Evolutionary conservation across 2,797 vertebrate genomes (phyloP), one percentile per base, ranked within the genome.

Genomic region (Dipus sagitta): DNA sequence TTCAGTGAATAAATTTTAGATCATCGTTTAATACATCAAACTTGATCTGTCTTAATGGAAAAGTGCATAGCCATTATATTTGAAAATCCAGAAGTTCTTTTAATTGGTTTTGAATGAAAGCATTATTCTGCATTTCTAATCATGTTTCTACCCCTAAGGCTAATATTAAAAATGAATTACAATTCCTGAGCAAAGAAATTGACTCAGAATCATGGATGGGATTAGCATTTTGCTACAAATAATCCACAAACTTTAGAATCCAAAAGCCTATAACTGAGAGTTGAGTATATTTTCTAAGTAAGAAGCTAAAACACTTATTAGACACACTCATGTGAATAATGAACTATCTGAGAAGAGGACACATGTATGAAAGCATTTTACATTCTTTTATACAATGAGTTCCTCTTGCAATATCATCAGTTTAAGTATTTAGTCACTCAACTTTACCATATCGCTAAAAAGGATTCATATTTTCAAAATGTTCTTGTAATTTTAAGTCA

Each of bases 101-200:
- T 95, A 96, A 96, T 97, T 97, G 95, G 94, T 96, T 97, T 97
- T 96, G 95, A 96, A 96, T 94, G 94, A 95, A 96, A 96, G 93
- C 93, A 95, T 96, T 97, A 96, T 96, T 96, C 90, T 96, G 95
- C 94, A 96, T 95, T 96, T 94, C 95, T 96, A 96, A 96, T 95
- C 96, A 95, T 95, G 92, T 93, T 96, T 94, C 91, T 92, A 86
- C 74, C 96, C 97, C 93, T 96, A 92, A 96, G 96, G 96, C 97
- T 96, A 97, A 97, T 97, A 96, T 96, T 95, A 96, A 97, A 96
- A 97, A 97, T 96, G 94, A 96, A 96, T 94, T 96, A 81, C 94
- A 96, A 96, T 94, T 95, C 86, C 92, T 78, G 82, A 97, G 97
- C 94, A 96, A 91, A 97, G 83, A 93, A 96, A 96, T 76, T 94